Evolutionary conservation across 2,797 vertebrate species (phyloP), one percentile per base, ranked within the genome.

Genomic region (Lutjanus campechanus): DNA sequence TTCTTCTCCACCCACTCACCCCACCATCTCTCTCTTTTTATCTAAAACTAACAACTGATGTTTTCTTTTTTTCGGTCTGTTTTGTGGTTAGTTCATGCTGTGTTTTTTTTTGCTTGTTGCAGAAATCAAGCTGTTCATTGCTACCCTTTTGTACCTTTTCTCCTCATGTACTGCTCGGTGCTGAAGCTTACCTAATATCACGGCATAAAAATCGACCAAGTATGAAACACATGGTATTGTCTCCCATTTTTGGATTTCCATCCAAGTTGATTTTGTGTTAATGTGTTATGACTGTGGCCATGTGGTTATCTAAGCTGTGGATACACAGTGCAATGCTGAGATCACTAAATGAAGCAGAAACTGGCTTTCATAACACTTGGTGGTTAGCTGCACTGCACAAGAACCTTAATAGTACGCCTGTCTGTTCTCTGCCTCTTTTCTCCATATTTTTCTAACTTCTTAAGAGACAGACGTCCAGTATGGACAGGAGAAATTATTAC

Each of bases 261-360:
- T 76, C 64, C 19, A 76, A 73, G 47, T 63, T 73, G 61, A 51
- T 55, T 74, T 68, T 60, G 49, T 29, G 11, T 64, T 56, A 74
- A 75, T 1, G 4, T 71, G 73, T 84, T 76, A 65, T 73, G 59
- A 60, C 75, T 79, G 65, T 76, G 54, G 22, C 19, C 65, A 73
- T 70, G 56, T 56, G 72, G 46, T 83, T 77, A 60, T 75, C 64
- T 69, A 64, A 69, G 71, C 68, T 73, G 56, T 63, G 70, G 71
- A 20, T 46, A 66, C 65, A 72, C 58, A 68, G 72, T 40, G 50
- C 64, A 60, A 63, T 53, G 22, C 25, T 80, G 46, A 46, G 22
- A 49, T 49, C 20, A 64, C 25, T 60, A 54, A 75, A 75, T 81
- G 61, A 49, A 75, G 7, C 17, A 13, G 47, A 75, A 81, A 68